These are phyloP conservation scores for Boulengeromyrus knoepffleri DNA, from an alignment of 2,113 vertebrate species.

Conservation along the genomic window DNA sequence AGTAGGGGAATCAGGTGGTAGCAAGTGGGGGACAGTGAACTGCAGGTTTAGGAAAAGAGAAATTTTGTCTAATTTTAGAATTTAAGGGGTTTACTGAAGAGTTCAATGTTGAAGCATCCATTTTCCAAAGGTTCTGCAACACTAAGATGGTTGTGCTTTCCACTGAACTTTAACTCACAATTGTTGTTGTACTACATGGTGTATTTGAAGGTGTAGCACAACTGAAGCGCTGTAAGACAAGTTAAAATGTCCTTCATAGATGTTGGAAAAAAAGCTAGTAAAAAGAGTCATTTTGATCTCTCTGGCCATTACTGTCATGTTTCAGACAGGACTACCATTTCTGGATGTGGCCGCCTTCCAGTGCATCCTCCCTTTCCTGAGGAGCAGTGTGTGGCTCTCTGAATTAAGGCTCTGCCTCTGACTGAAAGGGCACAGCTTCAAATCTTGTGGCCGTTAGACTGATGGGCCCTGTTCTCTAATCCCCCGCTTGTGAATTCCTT, in stretches of 20 bases:
- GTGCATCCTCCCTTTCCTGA: not conserved
- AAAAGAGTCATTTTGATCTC: not conserved
- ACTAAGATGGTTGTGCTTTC: not conserved
- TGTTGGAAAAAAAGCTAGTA: not conserved
- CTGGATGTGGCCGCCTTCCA: not conserved
- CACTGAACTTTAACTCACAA: not conserved
- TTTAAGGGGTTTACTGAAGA: not conserved
- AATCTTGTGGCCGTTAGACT: not conserved
- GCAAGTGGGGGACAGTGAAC: slow-evolving; percentile 64
- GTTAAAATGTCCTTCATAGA: not conserved
- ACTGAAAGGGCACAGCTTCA: not conserved
- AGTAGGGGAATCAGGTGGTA: slow-evolving; percentile 69
- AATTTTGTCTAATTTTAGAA: not conserved
- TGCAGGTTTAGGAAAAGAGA: slow-evolving; percentile 37
- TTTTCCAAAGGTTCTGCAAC: not conserved
- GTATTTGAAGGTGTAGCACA: not conserved
- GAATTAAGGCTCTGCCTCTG: not conserved
- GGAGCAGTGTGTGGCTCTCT: not conserved
- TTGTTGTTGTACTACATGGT: not conserved
- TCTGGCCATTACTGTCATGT: not conserved
- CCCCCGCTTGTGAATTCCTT: not conserved
- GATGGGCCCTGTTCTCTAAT: not conserved
- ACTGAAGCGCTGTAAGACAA: not conserved
- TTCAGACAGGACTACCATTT: not conserved
- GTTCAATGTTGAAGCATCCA: not conserved